phyloP scores from a whole-genome alignment of 92 coral and sea anemone species.

The Pocillopora meandrina region DNA sequence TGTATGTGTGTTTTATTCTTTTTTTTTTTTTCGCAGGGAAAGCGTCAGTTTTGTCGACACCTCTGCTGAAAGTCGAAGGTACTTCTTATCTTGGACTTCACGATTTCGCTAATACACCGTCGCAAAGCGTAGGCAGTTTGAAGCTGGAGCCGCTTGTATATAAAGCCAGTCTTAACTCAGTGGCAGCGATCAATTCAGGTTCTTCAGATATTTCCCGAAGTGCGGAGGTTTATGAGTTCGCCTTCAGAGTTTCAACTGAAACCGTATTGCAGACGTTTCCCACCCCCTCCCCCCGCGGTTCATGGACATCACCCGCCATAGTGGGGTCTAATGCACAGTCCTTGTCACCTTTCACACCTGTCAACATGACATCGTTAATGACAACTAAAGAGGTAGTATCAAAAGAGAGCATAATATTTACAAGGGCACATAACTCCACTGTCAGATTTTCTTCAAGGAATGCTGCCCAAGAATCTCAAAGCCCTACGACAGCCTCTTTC shows the following conservation, averaged over 20 bases:
- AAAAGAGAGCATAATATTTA: neutral
- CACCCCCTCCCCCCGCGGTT: neutral
- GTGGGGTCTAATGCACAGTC: neutral
- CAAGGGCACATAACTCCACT: neutral
- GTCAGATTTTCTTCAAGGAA: neutral
- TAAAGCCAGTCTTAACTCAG: neutral
- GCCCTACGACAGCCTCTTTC: neutral
- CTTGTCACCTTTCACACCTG: neutral
- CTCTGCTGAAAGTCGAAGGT: neutral
- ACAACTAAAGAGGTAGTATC: neutral
- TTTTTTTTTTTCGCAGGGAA: conserved; percentile 2
- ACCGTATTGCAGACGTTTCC: neutral
- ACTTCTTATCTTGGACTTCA: neutral
- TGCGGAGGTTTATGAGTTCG: neutral
- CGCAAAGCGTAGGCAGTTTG: neutral
- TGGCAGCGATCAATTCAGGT: neutral
- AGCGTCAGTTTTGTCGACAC: neutral
- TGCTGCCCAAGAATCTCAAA: neutral
- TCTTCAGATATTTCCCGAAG: neutral
- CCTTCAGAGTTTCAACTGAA: neutral
- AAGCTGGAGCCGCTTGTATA: neutral
- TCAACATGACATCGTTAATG: conserved; percentile 1
- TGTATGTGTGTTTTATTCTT: neutral
- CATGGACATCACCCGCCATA: neutral
- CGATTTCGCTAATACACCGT: neutral